A percentile compares a stretch with the other conserved stretches of the same genome.
phyloP scores from a whole-genome alignment of 2,888 invertebrate species.

The Cosmia pyralina region DNA sequence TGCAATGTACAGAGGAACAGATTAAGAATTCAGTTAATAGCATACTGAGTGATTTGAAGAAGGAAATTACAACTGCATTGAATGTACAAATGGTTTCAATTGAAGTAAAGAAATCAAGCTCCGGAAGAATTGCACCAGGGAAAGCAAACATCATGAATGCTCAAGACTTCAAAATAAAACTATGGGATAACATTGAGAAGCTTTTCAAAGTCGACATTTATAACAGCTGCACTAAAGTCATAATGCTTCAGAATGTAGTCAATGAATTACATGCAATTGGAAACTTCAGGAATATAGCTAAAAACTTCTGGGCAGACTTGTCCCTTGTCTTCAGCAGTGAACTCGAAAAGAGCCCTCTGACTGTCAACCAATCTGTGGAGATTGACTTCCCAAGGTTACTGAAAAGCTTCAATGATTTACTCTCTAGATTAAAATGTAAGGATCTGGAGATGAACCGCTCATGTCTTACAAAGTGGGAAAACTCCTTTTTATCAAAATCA shows the following conservation, averaged over 20 bases:
- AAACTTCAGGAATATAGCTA: conserved; percentile 86
- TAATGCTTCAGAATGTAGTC: conserved; percentile 88
- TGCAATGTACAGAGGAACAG: conserved; percentile 88
- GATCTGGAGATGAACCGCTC: conserved; percentile 90
- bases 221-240: conserved; percentile 93
- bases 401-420: conserved; percentile 94
- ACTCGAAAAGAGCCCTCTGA: conserved; percentile 87
- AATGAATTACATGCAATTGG: conserved; percentile 88
- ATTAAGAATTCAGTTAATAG: conserved; percentile 87
- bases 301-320: conserved; percentile 91
- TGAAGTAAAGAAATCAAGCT: conserved; percentile 84
- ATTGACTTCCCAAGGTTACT: conserved; percentile 96
- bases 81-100: conserved; percentile 87
- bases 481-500: conserved; percentile 95
- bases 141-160: conserved; percentile 89
- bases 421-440: conserved; percentile 92
- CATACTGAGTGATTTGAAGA: conserved; percentile 88
- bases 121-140: conserved; percentile 85
- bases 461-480: conserved; percentile 93
- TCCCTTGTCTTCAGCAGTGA: conserved; percentile 84
- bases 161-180: conserved; percentile 89
- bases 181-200: conserved; percentile 97
- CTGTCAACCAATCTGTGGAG: conserved; percentile 95
- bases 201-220: conserved; percentile 94
- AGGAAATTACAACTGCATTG: conserved; percentile 87